Evolutionary conservation across 1,140 invertebrate species (phyloP), one percentile per base, ranked within the genome.

Genomic region (Lepidostoma basale): DNA sequence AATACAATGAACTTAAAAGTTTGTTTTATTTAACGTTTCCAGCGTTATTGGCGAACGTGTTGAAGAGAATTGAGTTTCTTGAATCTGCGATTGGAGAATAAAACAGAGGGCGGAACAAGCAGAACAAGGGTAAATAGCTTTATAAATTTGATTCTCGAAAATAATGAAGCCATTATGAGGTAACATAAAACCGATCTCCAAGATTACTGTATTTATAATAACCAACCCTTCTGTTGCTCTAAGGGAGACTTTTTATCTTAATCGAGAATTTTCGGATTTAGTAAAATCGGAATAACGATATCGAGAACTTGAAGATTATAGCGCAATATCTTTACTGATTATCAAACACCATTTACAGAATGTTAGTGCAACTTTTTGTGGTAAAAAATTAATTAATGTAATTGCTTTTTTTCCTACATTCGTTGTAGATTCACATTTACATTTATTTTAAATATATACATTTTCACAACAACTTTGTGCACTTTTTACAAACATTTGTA

Each of bases 131-230:
- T 54, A 54, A 54, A 54, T 54, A 54, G 49, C 23, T 54, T 49
- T 23, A 54, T 40, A 39, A 59, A 59, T 40, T 59, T 59, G 54
- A 59, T 40, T 20, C 54, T 33, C 22, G 10, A 59, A 59, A 40
- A 40, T 59, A 59, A 59, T 59, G 54, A 59, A 40, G 33, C 54
- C 54, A 59, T 59, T 59, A 59, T 23, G 33, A 39, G 30, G 54
- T 59, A 59, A 40, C 54, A 39, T 40, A 39, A 59, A 59, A 40
- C 54, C 54, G 36, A 36, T 59, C 16, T 59, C 20, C 36, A 40
- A 23, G 49, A 54, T 54, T 54, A 54, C 49, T 54, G 14, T 54
- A 9, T 54, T 54, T 28, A 54, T 54, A 54, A 54, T 54, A 54
- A 54, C 49, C 26, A 16, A 54, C 10, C 25, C 26, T 26, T 18